phyloP scores from a whole-genome alignment of 2,113 vertebrate species.

The Ptilorrhoa leucosticta region DNA sequence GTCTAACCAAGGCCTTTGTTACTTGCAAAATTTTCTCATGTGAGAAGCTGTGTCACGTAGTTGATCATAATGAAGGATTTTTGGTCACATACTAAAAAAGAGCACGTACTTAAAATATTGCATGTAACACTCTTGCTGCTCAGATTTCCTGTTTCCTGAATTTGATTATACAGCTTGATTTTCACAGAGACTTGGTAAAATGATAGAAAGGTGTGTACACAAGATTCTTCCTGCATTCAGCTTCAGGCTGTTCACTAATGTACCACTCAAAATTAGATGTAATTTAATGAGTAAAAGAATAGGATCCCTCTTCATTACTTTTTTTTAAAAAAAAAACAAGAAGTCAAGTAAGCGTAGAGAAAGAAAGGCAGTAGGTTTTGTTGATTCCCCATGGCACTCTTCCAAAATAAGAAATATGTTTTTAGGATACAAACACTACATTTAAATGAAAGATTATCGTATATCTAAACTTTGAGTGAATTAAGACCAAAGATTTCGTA shows the following conservation, averaged over 20 bases:
- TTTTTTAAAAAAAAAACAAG: not conserved
- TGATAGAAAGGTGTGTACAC: not conserved
- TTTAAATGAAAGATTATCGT: not conserved
- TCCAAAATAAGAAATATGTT: not conserved
- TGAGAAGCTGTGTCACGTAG: not conserved
- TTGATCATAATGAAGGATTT: not conserved
- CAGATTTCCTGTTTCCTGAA: not conserved
- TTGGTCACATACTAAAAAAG: not conserved
- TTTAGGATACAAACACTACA: not conserved
- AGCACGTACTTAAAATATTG: not conserved
- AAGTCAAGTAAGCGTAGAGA: not conserved
- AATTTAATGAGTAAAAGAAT: not conserved
- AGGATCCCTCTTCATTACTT: not conserved
- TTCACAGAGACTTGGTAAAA: not conserved
- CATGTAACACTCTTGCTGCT: not conserved
- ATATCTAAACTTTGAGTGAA: not conserved
- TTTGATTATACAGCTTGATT: not conserved
- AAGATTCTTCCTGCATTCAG: not conserved
- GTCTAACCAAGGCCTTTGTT: not conserved
- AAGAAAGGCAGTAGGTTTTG: not conserved
- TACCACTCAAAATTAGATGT: not conserved
- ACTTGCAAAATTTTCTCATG: not conserved
- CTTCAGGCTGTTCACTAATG: not conserved
- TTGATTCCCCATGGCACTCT: not conserved
- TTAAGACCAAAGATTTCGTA: not conserved